Percentiles rank a stretch among this genome's conserved stretches.
Evolutionary conservation across 1,140 invertebrate genomes (phyloP).

Genomic region (Monochamus saltuarius): DNA sequence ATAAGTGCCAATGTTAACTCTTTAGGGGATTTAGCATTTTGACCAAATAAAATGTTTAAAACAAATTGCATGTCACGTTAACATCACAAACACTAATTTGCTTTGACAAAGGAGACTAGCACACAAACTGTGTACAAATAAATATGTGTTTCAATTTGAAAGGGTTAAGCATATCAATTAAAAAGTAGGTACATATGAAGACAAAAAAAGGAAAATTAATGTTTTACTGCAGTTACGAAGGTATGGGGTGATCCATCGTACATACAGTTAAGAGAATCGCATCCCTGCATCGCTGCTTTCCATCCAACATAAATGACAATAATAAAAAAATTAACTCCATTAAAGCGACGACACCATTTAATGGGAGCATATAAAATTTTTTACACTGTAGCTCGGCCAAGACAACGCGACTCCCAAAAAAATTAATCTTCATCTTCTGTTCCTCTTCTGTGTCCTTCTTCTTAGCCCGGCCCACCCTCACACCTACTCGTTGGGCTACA

Average conservation of each 20-base stretch:
- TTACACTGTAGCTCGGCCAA: constrained; percentile 49
- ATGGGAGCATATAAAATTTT: constrained; percentile 38
- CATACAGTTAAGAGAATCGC: constrained; percentile 40
- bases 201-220: no score
- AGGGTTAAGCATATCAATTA: no score
- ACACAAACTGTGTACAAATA: no score
- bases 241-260: constrained; percentile 38
- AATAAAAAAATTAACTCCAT: not conserved
- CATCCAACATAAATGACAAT: constrained; percentile 16
- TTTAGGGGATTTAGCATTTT: no score
- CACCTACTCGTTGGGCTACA: constrained; percentile 53
- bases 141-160: no score
- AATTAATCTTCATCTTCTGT: constrained; percentile 3
- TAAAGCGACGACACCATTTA: constrained; percentile 4
- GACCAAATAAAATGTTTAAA: no score
- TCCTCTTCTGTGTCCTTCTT: constrained; percentile 55
- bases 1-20: no score
- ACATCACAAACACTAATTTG: no score
- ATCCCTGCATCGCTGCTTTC: constrained; percentile 35
- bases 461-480: constrained; percentile 44
- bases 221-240: constrained; percentile 35
- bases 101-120: no score
- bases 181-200: no score
- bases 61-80: no score
- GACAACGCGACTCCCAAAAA: constrained; percentile 3